A percentile compares a stretch with the other conserved stretches of the same genome.
Evolutionary conservation across 2,113 vertebrate genomes (phyloP).

Genomic region (Clarias batrachus): DNA sequence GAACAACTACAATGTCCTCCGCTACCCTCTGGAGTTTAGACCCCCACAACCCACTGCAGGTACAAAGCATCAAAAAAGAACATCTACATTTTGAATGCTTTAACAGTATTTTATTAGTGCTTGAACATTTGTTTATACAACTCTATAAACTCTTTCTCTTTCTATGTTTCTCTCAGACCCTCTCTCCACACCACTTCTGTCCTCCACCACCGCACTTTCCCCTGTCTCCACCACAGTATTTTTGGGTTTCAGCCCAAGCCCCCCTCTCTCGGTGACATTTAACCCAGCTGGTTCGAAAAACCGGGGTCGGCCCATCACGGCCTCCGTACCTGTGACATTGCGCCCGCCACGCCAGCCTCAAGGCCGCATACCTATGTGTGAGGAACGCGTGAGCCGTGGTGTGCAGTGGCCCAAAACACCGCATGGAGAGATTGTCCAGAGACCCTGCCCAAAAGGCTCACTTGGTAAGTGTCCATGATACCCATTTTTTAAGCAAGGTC

Average conservation of each 20-base stretch:
- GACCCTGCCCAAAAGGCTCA: constrained; percentile 89
- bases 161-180: constrained; percentile 1
- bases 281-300: constrained; percentile 87
- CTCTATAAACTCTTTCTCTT: background rate
- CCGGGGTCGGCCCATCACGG: constrained; percentile 80
- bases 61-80: constrained; percentile 43
- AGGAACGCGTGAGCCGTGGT: constrained; percentile 79
- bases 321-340: constrained; percentile 79
- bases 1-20: constrained; percentile 92
- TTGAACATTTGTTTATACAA: background rate
- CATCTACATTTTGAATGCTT: background rate
- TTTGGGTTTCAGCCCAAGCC: constrained; percentile 70
- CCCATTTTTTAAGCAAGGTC: background rate
- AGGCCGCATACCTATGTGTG: constrained; percentile 75
- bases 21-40: constrained; percentile 87
- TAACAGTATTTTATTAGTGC: background rate
- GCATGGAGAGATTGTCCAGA: constrained; percentile 85
- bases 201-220: constrained; percentile 65
- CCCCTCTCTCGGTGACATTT: constrained; percentile 80
- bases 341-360: constrained; percentile 79
- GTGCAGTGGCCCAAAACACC: constrained; percentile 88
- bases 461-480: constrained; percentile 71
- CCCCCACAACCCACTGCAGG: constrained; percentile 83
- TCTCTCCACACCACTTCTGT: constrained; percentile 64
- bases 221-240: constrained; percentile 71